Base-by-base conservation (phyloP, 2,113 vertebrate species). In the Colistium nudipinnis region DNA sequence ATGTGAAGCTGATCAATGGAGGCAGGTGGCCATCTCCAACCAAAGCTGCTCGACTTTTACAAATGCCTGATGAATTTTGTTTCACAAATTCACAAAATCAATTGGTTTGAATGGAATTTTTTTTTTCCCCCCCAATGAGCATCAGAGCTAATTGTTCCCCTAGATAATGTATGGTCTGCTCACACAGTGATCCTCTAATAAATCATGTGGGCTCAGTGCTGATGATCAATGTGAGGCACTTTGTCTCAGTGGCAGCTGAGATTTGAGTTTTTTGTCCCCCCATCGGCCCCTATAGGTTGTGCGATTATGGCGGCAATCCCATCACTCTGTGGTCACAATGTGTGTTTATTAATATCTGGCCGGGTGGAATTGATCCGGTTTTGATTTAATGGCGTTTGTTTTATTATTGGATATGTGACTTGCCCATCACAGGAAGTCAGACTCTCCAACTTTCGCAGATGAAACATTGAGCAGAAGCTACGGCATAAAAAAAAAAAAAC, bases 1-100 rank as follows among this genome's bases (percentile, higher is more conserved):
- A 25, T 65, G 53, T 60, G 39, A 25, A 61, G 49, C 24, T 78
- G 61, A 81, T 84, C 56, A 61, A 68, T 68, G 41, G 17, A 55
- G 51, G 36, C 63, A 10, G 62, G 43, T 59, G 62, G 33, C 76
- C 13, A 64, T 31, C 41, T 70, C 41, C 62, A 60, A 59, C 65
- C n/a, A 66, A 74, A 72, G 47, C 28, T 47, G 51, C 27, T 28
- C 67, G 9, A 12, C 27, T 80, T 74, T 75, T n/a, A n/a, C 36
- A 1, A 3, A 47, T 35, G 36, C 43, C 13, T 7, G 14, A n/a
- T 25, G 10, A 19, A 10, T 30, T n/a, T n/a, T n/a, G n/a, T n/a
- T n/a, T n/a, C n/a, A n/a, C n/a, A n/a, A n/a, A n/a, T n/a, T n/a
- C n/a, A n/a, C n/a, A n/a, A n/a, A n/a, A n/a, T n/a, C n/a, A n/a